These are phyloP conservation scores for Etheostoma cragini DNA, from an alignment of 2,113 vertebrate species.

Conservation along the genomic window DNA sequence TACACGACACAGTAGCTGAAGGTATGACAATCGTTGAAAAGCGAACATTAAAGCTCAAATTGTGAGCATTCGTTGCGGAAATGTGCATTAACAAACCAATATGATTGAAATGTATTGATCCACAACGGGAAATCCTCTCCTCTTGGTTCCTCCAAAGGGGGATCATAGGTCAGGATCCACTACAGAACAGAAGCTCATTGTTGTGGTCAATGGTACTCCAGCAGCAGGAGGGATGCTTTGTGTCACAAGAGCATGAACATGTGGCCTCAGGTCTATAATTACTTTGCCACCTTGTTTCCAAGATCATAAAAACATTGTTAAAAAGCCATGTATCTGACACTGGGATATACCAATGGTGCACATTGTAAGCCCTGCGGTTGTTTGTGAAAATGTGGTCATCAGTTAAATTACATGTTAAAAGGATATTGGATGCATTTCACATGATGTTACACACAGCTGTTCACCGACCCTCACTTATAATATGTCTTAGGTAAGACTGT, in stretches of 20 bases:
- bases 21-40: too few species aligned
- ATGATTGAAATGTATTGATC: neutral
- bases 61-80: neutral
- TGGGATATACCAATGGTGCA: neutral
- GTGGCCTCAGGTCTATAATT: constrained; percentile 8
- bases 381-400: neutral
- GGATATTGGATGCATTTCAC: constrained; percentile 32
- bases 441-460: constrained; percentile 18
- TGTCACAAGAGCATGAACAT: constrained; percentile 1
- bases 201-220: neutral
- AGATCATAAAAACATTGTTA: constrained; percentile 3
- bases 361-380: neutral
- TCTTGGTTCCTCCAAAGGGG: neutral
- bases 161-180: constrained; percentile 27
- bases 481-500: neutral
- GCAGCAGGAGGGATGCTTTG: neutral
- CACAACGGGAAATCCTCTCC: neutral
- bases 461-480: neutral
- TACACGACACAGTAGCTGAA: too few species aligned
- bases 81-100: neutral
- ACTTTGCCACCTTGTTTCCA: constrained; percentile 25
- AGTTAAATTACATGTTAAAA: constrained; percentile 12
- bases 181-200: neutral
- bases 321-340: neutral
- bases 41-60: neutral